Conservation (phyloP, 64 coral and sea anemone genomes). For the Pachyseris speciosa region DNA sequence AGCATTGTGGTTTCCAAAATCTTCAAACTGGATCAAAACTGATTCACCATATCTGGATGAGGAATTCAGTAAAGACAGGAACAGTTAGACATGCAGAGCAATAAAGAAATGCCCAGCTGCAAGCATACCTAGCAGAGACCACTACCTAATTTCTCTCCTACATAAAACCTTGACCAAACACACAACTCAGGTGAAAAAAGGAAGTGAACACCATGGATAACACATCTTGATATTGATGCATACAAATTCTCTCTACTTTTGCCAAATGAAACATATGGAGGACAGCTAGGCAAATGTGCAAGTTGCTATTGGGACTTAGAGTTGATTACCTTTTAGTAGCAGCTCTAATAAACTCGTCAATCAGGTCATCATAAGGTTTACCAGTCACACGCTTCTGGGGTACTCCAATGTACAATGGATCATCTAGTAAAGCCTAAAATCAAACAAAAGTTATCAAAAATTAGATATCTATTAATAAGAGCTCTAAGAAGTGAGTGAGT, state of each 20-base stretch:
- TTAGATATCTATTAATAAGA: too few relatives aligned
- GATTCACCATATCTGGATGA: constrained; percentile 83
- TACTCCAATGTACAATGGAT: constrained; percentile 95
- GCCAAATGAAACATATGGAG: neutral
- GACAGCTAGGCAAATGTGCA: neutral
- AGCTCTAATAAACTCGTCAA: constrained; percentile 92
- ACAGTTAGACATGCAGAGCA: too few relatives aligned
- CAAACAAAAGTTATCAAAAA: neutral
- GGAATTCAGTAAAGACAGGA: neutral
- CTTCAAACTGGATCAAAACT: constrained; percentile 98
- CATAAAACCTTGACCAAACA: too few relatives aligned
- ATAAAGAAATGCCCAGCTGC: too few relatives aligned
- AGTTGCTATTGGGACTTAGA: neutral
- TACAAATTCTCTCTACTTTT: too few relatives aligned
- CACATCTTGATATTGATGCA: too few relatives aligned
- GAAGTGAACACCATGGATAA: too few relatives aligned
- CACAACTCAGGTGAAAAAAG: too few relatives aligned
- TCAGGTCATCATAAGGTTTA: constrained; percentile 82
- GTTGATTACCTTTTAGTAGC: constrained; percentile 69
- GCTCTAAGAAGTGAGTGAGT: too few relatives aligned
- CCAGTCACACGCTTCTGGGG: constrained; percentile 65
- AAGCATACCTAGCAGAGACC: too few relatives aligned
- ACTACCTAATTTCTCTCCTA: too few relatives aligned
- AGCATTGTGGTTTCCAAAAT: constrained; percentile 99
- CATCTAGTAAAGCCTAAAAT: constrained; percentile 80